phyloP scores from a whole-genome alignment of 2,888 invertebrate genomes.

The Melipona beecheii region DNA sequence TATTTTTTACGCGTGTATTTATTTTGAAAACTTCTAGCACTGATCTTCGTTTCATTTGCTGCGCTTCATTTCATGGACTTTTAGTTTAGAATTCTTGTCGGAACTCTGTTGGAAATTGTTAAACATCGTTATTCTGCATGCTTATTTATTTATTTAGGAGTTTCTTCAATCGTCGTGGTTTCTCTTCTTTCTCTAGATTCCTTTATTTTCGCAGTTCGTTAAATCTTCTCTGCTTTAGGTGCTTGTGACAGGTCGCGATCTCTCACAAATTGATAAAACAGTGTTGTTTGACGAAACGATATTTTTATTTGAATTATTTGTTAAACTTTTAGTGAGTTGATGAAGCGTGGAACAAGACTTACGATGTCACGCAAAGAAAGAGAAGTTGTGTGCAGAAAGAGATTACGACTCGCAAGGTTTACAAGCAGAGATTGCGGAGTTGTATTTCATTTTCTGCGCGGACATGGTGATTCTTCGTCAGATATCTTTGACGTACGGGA shows the following conservation, averaged over 20 bases:
- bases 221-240: too few species aligned
- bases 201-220: too few species aligned
- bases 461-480: neutral
- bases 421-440: neutral
- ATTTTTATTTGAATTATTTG: neutral
- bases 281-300: too few species aligned
- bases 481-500: too few species aligned
- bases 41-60: neutral
- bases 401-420: neutral
- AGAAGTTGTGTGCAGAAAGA: neutral
- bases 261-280: too few species aligned
- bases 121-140: neutral
- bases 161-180: neutral
- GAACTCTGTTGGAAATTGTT: neutral
- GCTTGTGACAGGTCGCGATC: too few species aligned
- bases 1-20: too few species aligned
- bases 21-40: too few species aligned
- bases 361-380: too few species aligned
- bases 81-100: rapidly evolving
- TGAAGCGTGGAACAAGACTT: neutral
- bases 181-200: neutral
- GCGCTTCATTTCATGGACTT: neutral
- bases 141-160: too few species aligned
- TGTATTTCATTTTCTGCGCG: too few species aligned
- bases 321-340: neutral